phyloP scores from a whole-genome alignment of 2,113 vertebrate genomes.

The Xerus inauris region DNA sequence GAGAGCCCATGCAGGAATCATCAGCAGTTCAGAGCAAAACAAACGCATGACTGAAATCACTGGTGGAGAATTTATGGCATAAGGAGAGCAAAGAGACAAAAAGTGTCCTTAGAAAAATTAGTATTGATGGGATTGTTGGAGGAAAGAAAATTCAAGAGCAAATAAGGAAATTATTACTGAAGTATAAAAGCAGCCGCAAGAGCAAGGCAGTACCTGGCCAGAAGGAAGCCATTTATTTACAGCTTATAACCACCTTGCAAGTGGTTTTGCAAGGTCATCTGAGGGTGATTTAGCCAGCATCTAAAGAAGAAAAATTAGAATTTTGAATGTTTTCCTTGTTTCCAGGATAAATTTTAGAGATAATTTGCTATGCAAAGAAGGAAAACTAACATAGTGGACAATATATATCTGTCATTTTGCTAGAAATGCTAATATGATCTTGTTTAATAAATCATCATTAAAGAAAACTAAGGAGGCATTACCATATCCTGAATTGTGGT shows the following conservation, averaged over 20 bases:
- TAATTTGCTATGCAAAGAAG: background rate
- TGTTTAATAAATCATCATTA: background rate
- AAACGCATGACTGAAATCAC: too few relatives aligned
- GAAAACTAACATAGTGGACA: background rate
- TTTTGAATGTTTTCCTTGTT: background rate
- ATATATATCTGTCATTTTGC: background rate
- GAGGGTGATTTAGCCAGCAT: background rate
- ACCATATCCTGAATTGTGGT: background rate
- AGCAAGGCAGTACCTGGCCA: background rate
- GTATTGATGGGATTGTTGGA: background rate
- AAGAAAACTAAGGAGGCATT: background rate
- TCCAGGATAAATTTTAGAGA: background rate
- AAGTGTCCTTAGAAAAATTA: background rate
- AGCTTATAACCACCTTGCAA: background rate
- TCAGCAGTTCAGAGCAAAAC: accelerated
- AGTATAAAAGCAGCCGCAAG: background rate
- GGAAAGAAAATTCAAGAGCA: background rate
- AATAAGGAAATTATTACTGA: background rate
- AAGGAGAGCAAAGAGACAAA: background rate
- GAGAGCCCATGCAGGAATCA: too few relatives aligned
- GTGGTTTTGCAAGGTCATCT: background rate
- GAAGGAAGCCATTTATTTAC: background rate
- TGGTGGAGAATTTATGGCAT: background rate
- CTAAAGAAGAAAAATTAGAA: background rate
- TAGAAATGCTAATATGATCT: background rate